Percentiles rank a stretch among this genome's conserved stretches.
Evolutionary conservation across 2,888 invertebrate species (phyloP).

Genomic region (Yponomeuta malinellus): DNA sequence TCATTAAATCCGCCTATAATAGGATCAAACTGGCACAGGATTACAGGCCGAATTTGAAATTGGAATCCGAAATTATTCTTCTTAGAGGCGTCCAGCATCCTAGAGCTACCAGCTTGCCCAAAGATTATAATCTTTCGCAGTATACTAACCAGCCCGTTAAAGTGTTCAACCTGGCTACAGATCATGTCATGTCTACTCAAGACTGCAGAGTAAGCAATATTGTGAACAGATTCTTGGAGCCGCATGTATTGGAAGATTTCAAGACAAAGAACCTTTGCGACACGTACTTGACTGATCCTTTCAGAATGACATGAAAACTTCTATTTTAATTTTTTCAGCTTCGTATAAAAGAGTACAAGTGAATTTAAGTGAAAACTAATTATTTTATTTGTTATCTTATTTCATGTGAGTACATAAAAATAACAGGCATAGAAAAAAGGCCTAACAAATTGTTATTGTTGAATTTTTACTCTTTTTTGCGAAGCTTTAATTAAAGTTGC

Average conservation of each 20-base stretch:
- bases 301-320: slow-evolving; percentile 13
- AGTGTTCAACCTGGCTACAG: slow-evolving; percentile 32
- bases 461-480: neutral
- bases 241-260: slow-evolving; percentile 30
- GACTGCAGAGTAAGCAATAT: slow-evolving; percentile 40
- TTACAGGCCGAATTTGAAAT: slow-evolving; percentile 34
- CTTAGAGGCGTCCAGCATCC: slow-evolving; percentile 35
- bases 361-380: too few relatives aligned
- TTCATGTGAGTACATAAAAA: too few relatives aligned
- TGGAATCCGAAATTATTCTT: slow-evolving; percentile 41
- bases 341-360: neutral
- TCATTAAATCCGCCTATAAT: slow-evolving; percentile 33
- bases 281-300: slow-evolving; percentile 23
- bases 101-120: slow-evolving; percentile 22
- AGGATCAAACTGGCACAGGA: slow-evolving; percentile 33
- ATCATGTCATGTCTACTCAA: slow-evolving; percentile 32
- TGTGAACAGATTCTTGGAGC: slow-evolving; percentile 35
- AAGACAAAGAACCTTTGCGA: slow-evolving; percentile 35
- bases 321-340: too few relatives aligned
- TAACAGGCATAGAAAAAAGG: too few relatives aligned
- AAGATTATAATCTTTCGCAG: slow-evolving; percentile 42
- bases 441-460: too few relatives aligned
- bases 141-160: slow-evolving; percentile 36
- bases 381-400: too few relatives aligned
- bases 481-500: neutral